phyloP scores from a whole-genome alignment of 1,140 invertebrate species.

The Elymnias hypermnestra region DNA sequence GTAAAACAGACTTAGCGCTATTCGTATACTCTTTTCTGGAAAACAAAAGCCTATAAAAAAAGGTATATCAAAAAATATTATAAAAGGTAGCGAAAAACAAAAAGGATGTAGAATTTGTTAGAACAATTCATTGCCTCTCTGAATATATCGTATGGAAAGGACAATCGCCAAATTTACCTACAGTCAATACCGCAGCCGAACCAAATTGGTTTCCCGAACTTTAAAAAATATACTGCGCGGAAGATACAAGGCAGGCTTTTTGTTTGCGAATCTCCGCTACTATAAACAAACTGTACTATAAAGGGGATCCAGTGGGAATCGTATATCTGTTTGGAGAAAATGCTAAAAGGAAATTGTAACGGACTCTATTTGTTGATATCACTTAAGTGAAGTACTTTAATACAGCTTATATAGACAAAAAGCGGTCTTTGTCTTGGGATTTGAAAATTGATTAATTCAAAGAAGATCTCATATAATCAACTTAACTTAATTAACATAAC shows the following conservation, averaged over 20 bases:
- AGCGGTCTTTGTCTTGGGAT: too few species aligned
- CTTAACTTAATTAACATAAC: too few species aligned
- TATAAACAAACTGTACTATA: conserved; percentile 55
- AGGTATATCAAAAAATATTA: too few species aligned
- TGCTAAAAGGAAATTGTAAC: conserved; percentile 42
- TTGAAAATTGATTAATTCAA: too few species aligned
- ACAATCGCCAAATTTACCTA: conserved; percentile 27
- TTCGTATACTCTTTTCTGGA: too few species aligned
- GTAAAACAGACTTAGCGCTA: too few species aligned
- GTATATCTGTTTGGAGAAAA: conserved; percentile 52
- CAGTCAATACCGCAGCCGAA: conserved; percentile 28
- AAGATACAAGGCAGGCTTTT: conserved; percentile 34
- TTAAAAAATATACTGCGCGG: conserved; percentile 35
- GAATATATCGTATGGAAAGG: conserved; percentile 21
- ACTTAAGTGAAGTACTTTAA: conserved; percentile 28
- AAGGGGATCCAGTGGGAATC: conserved; percentile 42
- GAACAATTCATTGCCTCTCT: conserved; percentile 1
- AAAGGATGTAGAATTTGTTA: too few species aligned
- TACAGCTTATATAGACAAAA: too few species aligned
- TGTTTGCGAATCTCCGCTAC: conserved; percentile 41
- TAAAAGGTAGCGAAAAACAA: not conserved
- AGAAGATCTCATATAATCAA: too few species aligned
- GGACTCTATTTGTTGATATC: conserved; percentile 25
- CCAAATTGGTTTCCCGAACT: conserved; percentile 44
- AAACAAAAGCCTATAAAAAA: too few species aligned